These are phyloP conservation scores for Anas georgica DNA, from an alignment of 2,797 vertebrate genomes.

Conservation along the genomic window DNA sequence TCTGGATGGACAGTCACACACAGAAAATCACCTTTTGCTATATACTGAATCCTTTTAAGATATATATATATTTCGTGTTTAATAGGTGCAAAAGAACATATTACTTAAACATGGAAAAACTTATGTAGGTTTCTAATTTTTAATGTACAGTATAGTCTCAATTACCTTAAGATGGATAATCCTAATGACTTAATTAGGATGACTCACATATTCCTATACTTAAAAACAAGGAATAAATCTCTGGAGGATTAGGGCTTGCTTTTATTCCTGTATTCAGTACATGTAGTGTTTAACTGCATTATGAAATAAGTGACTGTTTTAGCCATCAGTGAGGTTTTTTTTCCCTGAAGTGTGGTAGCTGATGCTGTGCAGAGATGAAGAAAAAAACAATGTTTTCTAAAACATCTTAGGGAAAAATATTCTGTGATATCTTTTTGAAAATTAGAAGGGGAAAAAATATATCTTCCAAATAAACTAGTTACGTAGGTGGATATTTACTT, in stretches of 20 bases:
- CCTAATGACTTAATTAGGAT: not conserved
- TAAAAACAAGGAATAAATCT: not conserved
- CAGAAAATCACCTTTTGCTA: not conserved
- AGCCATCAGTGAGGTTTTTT: not conserved
- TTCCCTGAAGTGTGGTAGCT: not conserved
- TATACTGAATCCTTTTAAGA: not conserved
- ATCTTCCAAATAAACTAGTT: not conserved
- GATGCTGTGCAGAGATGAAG: not conserved
- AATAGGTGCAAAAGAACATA: too few relatives aligned
- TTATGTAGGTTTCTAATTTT: not conserved
- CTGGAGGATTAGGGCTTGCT: not conserved
- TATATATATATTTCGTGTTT: too few relatives aligned
- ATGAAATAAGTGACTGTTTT: not conserved
- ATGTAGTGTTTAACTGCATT: not conserved
- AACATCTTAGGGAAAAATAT: not conserved
- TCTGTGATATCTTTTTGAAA: not conserved
- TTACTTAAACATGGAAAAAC: not conserved
- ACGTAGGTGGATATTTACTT: not conserved
- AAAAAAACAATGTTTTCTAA: fast-evolving
- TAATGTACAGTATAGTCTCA: not conserved
- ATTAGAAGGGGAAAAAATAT: not conserved
- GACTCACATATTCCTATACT: not conserved
- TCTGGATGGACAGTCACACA: not conserved
- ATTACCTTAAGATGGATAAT: not conserved
- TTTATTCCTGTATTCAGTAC: not conserved